These are phyloP conservation scores for Crenuchus spilurus DNA, from an alignment of 2,797 vertebrate genomes.

Conservation along the genomic window DNA sequence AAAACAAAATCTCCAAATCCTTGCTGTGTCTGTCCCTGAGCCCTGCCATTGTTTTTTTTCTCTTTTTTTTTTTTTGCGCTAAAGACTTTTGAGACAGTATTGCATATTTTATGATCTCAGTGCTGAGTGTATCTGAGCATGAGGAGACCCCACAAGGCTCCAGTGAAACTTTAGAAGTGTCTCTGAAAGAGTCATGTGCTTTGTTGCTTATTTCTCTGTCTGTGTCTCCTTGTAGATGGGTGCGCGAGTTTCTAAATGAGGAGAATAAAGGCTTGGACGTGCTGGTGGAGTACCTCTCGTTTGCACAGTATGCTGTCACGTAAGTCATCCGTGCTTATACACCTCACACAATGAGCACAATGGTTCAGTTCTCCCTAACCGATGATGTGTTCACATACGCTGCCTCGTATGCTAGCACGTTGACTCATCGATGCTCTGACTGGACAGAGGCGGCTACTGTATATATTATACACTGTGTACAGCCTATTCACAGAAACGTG, in stretches of 20 bases:
- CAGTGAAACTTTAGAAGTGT: not conserved
- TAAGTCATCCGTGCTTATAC: slow-evolving; percentile 78
- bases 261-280: slow-evolving; percentile 97
- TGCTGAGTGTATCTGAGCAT: not conserved
- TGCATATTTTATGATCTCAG: slow-evolving; percentile 23
- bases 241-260: slow-evolving; percentile 97
- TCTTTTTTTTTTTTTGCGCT: not conserved
- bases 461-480: slow-evolving; percentile 50
- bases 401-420: slow-evolving; percentile 63
- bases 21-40: slow-evolving; percentile 15
- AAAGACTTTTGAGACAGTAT: slow-evolving; percentile 10
- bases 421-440: slow-evolving; percentile 66
- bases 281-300: slow-evolving; percentile 96
- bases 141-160: not conserved
- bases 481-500: slow-evolving; percentile 68
- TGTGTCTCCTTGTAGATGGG: slow-evolving; percentile 82
- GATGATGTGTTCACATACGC: slow-evolving; percentile 58
- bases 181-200: not conserved
- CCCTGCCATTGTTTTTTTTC: slow-evolving; percentile 15
- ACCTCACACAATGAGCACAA: slow-evolving; percentile 63
- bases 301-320: slow-evolving; percentile 97
- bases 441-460: slow-evolving; percentile 32
- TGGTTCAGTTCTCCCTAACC: slow-evolving; percentile 63
- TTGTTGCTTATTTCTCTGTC: not conserved
- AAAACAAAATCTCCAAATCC: slow-evolving; percentile 21